Conservation (phyloP, 2,888 invertebrate genomes). For the Matsumyia berberina region DNA sequence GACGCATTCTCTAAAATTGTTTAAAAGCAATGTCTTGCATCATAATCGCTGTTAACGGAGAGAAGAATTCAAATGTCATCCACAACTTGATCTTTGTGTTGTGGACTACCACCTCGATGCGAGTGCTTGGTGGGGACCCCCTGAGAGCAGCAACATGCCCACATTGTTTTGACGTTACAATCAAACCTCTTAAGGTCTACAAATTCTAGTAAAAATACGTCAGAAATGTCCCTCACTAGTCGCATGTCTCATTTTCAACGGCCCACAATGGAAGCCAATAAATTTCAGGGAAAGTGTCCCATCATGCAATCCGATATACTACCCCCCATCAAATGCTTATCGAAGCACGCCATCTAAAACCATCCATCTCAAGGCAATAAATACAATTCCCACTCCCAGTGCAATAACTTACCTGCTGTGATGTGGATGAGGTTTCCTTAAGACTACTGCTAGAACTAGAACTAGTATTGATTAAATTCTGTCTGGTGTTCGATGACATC, state of each 20-base stretch:
- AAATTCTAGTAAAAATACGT: too few species aligned
- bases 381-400: slow-evolving; percentile 3
- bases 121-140: too few species aligned
- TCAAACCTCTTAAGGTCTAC: too few species aligned
- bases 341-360: neutral
- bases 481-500: slow-evolving; percentile 79
- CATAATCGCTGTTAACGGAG: too few species aligned
- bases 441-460: slow-evolving; percentile 84
- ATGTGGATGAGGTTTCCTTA: slow-evolving; percentile 84
- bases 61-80: too few species aligned
- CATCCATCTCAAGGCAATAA: slow-evolving; percentile 3
- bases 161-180: too few species aligned
- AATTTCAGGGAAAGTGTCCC: slow-evolving; percentile 14
- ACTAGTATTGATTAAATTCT: slow-evolving; percentile 83
- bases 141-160: too few species aligned
- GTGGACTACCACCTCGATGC: too few species aligned
- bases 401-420: slow-evolving; percentile 82
- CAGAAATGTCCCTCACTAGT: too few species aligned
- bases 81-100: too few species aligned
- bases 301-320: slow-evolving; percentile 7
- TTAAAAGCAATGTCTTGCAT: too few species aligned
- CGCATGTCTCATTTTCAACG: slow-evolving; percentile 7
- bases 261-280: neutral
- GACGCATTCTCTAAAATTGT: too few species aligned
- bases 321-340: neutral